phyloP scores from a whole-genome alignment of 1,140 invertebrate genomes.

The Cheumatopsyche charites region DNA sequence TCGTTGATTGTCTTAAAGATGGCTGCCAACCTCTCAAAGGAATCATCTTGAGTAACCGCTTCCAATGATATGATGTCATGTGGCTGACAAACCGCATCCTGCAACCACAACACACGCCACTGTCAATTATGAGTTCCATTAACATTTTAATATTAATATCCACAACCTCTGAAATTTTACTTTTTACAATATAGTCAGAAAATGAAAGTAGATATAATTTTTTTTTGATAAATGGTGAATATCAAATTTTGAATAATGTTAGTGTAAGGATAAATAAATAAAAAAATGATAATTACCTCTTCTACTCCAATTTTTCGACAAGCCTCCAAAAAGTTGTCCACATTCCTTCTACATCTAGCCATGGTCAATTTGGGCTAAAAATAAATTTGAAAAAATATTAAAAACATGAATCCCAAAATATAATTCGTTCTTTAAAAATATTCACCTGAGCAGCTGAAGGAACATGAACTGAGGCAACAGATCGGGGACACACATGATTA shows the following conservation, averaged over 20 bases:
- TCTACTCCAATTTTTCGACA: conserved; percentile 92
- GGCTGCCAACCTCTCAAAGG: conserved; percentile 52
- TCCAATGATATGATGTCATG: conserved; percentile 68
- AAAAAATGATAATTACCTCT: conserved; percentile 73
- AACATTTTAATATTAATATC: conserved; percentile 40
- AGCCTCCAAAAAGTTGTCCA: conserved; percentile 94
- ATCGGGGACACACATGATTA: conserved; percentile 86
- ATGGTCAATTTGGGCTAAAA: conserved; percentile 90
- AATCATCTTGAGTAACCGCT: conserved; percentile 51
- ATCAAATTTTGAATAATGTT: no score
- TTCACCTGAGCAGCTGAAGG: conserved; percentile 92
- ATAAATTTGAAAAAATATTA: conserved; percentile 48
- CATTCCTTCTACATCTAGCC: conserved; percentile 91
- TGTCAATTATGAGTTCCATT: conserved; percentile 60
- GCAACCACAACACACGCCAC: conserved; percentile 71
- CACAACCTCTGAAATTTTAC: conserved; percentile 45
- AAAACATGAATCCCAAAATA: background rate
- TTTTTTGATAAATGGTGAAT: no score
- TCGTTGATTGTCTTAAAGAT: conserved; percentile 61
- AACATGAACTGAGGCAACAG: conserved; percentile 92
- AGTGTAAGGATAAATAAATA: background rate
- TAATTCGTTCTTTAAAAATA: conserved; percentile 11
- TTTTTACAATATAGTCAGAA: background rate
- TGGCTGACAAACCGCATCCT: conserved; percentile 77
- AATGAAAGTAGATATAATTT: background rate